Evolutionary conservation across 1,140 invertebrate species (phyloP).

Genomic region (Drosophila guanche): DNA sequence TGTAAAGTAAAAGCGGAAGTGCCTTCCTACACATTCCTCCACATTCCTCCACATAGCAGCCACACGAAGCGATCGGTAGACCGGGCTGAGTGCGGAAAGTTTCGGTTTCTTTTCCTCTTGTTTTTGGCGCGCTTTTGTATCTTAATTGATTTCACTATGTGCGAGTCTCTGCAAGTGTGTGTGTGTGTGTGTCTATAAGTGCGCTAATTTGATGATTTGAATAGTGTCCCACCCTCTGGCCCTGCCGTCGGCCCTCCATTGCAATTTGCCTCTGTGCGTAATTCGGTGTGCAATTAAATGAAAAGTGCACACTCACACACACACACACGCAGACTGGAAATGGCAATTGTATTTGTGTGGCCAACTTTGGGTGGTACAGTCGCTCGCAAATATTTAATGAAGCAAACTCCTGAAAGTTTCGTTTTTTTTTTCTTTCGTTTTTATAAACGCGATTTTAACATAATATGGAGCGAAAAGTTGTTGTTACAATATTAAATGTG

Average conservation of each 20-base stretch:
- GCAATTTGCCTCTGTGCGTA: constrained; percentile 26
- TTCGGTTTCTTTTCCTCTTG: constrained; percentile 20
- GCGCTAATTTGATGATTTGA: constrained; percentile 75
- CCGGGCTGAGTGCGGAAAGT: constrained; percentile 1
- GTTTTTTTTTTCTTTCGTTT: too few species aligned
- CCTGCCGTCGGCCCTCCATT: constrained; percentile 3
- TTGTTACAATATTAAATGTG: too few species aligned
- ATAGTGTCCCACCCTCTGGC: constrained; percentile 32
- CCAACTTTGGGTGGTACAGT: neutral
- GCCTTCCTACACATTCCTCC: constrained; percentile 27
- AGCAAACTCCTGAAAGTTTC: constrained; percentile 5
- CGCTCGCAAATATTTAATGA: constrained; percentile 36
- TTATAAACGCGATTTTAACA: too few species aligned
- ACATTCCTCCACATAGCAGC: constrained; percentile 24
- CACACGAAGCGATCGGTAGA: too few species aligned
- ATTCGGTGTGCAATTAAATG: constrained; percentile 71
- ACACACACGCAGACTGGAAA: constrained; percentile 39
- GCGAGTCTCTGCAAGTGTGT: constrained; percentile 11
- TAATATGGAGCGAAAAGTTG: too few species aligned
- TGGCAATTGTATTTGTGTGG: constrained; percentile 63
- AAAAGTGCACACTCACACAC: constrained; percentile 61
- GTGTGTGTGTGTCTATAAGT: constrained; percentile 45
- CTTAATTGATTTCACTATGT: constrained; percentile 68
- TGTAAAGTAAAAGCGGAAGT: neutral
- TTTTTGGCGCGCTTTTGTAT: constrained; percentile 59